A percentile compares a stretch with the other conserved stretches of the same genome.
Conservation (phyloP, 2,888 invertebrate genomes). For the Reticulitermes lucifugus region DNA sequence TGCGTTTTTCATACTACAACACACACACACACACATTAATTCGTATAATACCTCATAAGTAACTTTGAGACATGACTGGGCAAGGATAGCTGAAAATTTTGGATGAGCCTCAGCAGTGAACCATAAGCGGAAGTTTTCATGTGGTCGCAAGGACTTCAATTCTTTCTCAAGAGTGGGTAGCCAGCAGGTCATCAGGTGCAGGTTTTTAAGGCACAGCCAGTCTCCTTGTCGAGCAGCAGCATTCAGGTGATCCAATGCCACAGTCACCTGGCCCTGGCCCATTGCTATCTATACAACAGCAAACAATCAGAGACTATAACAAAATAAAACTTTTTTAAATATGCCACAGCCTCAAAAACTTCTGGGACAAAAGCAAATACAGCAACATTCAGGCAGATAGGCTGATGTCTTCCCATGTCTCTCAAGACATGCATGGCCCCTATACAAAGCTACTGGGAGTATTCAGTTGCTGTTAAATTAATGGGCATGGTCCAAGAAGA, state of each 20-base stretch:
- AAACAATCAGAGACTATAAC: background rate
- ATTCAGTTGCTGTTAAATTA: no score
- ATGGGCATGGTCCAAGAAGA: no score
- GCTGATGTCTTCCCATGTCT: no score
- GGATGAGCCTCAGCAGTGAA: slow-evolving; percentile 86
- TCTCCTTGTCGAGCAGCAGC: slow-evolving; percentile 73
- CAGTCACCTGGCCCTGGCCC: slow-evolving; percentile 81
- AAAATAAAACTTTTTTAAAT: background rate
- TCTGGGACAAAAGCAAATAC: no score
- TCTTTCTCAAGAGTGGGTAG: slow-evolving; percentile 76
- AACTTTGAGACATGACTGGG: slow-evolving; percentile 84
- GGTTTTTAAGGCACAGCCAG: slow-evolving; percentile 85
- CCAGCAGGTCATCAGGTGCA: slow-evolving; percentile 81
- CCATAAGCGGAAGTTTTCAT: slow-evolving; percentile 81
- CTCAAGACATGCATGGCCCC: no score
- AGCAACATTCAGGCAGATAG: no score
- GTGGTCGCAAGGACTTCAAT: slow-evolving; percentile 65
- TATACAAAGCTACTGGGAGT: no score
- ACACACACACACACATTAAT: no score
- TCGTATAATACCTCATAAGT: slow-evolving; percentile 71
- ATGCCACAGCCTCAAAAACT: no score
- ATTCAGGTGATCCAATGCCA: slow-evolving; percentile 70
- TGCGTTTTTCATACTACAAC: no score
- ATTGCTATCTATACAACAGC: slow-evolving; percentile 73
- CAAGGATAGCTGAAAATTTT: slow-evolving; percentile 78